Base-by-base conservation (phyloP, 2,113 vertebrate genomes). In the Alexandromys fortis region DNA sequence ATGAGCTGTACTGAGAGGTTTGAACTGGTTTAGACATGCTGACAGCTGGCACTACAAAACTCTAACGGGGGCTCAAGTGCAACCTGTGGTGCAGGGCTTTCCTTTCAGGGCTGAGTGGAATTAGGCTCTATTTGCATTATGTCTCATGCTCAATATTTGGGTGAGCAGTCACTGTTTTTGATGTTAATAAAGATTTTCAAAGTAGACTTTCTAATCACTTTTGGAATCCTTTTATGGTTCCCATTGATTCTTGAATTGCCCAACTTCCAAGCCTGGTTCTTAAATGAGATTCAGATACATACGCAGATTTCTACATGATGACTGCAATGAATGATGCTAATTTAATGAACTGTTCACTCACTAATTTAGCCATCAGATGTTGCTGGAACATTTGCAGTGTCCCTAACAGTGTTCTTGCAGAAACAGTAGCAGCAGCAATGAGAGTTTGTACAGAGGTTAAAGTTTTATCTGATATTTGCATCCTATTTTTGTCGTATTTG, bases 181-280 rank as follows among this genome's bases (percentile, higher is more conserved):
- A 94, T 67, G 81, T 96, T 87, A 91, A 91, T 95, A 83, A 88
- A 87, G n/a, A 55, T 61, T 94, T 94, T 68, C 24, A 11, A 93
- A 92, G 19, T 76, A 42, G 49, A 72, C 58, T 58, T 58, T 93
- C 35, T 77, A 65, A 76, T 89, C 81, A 68, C 42, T 94, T 83
- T 78, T 72, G 81, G 52, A 92, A 30, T 88, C 38, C 82, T 88
- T 86, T 91, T 3, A 67, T 87, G 77, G 58, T 49, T 92, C 16
- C 86, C n/a, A 85, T 75, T 96, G 78, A 11, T 86, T 95, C 16
- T 91, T 86, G 33, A 95, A 42, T 11, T 58, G 58, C 14, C 12
- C 89, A 26, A 19, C 67, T 90, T 93, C 49, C 77, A 82, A 94
- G 67, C 86, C 67, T 82, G 93, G 95, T 63, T 70, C 5, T 90